Evolutionary conservation across 1,140 invertebrate species (phyloP).

Genomic region (Drosophila lowei): DNA sequence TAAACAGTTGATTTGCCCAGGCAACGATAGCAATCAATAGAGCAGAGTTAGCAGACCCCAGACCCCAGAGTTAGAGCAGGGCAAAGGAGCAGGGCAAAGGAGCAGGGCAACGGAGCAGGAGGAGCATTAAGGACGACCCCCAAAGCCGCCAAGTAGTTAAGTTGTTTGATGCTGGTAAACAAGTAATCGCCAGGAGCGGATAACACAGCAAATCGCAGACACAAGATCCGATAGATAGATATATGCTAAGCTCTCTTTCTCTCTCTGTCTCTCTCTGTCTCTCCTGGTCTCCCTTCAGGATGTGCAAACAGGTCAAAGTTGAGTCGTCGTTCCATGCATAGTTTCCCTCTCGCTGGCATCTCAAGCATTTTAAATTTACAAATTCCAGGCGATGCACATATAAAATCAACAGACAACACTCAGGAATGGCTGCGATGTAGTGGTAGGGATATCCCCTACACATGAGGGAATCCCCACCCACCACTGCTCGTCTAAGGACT

Average conservation of each 20-base stretch:
- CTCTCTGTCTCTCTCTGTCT: not conserved
- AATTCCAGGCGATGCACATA: constrained; percentile 65
- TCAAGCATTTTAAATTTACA: constrained; percentile 79
- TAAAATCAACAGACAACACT: constrained; percentile 76
- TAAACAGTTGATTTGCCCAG: constrained; percentile 77
- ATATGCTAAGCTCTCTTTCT: constrained; percentile 47
- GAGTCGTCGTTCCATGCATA: constrained; percentile 40
- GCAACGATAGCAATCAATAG: constrained; percentile 71
- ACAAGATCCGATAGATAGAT: constrained; percentile 16
- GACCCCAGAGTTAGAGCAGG: constrained; percentile 10
- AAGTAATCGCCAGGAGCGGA: constrained; percentile 67
- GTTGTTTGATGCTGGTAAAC: constrained; percentile 78
- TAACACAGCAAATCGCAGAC: constrained; percentile 24
- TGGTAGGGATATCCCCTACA: constrained; percentile 14
- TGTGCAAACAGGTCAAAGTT: constrained; percentile 71
- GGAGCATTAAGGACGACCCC: not conserved
- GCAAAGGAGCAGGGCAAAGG: not conserved
- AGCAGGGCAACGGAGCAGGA: not conserved
- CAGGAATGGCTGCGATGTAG: constrained; percentile 47
- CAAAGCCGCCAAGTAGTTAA: constrained; percentile 68
- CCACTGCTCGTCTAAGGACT: constrained; percentile 17
- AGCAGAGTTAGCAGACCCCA: no score
- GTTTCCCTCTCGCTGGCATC: constrained; percentile 46
- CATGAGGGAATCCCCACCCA: not conserved
- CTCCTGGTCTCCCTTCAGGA: not conserved